Evolutionary conservation across 2,797 vertebrate genomes (phyloP).

Genomic region (Macropus fuliginosus): DNA sequence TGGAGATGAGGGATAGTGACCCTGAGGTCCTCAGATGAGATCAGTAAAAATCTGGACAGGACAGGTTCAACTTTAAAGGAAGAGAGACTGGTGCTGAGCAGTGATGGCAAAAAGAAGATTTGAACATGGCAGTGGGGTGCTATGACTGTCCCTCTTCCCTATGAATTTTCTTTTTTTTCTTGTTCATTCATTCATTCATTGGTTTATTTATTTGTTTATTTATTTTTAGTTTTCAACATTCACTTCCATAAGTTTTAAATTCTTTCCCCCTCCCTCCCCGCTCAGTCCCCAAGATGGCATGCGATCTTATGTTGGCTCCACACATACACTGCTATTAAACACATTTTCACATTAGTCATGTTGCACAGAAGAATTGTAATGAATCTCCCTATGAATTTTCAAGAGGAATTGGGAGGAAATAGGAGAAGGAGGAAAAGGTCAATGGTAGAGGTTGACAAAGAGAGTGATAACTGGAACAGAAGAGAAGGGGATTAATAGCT

Average conservation of each 20-base stretch:
- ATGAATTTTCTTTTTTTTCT: neutral
- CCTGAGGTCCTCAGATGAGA: neutral
- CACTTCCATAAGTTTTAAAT: no score
- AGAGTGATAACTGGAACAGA: neutral
- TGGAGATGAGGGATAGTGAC: neutral
- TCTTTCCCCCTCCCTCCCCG: no score
- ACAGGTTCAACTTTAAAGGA: neutral
- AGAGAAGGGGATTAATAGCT: neutral
- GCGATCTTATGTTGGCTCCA: no score
- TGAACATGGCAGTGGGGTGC: neutral
- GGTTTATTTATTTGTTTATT: no score
- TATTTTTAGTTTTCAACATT: no score
- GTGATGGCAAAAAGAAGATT: neutral
- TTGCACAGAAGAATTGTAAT: no score
- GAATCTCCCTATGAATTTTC: neutral
- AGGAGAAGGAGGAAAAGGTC: neutral
- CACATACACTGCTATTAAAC: no score
- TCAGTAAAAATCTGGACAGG: neutral
- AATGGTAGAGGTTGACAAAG: neutral
- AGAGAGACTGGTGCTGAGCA: neutral
- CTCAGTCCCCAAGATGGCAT: no score
- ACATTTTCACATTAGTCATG: no score
- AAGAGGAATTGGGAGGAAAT: neutral
- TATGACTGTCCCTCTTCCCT: neutral
- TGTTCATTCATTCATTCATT: no score